Evolutionary conservation across 2,888 invertebrate species (phyloP).

Genomic region (Mesorhabditis sp.): DNA sequence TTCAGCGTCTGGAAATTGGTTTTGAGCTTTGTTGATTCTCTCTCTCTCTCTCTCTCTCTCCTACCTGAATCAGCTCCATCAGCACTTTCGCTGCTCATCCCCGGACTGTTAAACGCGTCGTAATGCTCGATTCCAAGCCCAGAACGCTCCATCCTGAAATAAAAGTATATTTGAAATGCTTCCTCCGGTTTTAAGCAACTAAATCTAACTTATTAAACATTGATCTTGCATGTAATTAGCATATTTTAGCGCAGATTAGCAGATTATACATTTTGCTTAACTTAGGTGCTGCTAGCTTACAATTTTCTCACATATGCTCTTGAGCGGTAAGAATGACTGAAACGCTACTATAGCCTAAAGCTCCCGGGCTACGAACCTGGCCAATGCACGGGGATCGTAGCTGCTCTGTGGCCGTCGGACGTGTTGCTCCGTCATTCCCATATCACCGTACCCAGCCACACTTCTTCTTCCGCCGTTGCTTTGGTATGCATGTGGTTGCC

Average conservation of each 20-base stretch:
- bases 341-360: neutral
- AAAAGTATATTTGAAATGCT: neutral
- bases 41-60: neutral
- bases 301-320: neutral
- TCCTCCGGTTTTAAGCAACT: no score
- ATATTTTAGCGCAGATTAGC: neutral
- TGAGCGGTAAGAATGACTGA: neutral
- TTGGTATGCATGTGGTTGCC: constrained; percentile 17
- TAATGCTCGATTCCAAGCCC: neutral
- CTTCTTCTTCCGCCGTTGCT: constrained; percentile 6
- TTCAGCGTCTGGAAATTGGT: constrained; percentile 2
- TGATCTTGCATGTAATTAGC: neutral
- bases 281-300: neutral
- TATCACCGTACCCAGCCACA: neutral
- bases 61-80: constrained; percentile 6
- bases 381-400: neutral
- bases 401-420: neutral
- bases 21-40: neutral
- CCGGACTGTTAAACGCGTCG: neutral
- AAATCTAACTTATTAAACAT: neutral
- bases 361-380: neutral
- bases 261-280: neutral
- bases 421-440: neutral
- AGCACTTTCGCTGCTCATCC: neutral
- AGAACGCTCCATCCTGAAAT: constrained; percentile 1